Percentiles rank a stretch among this genome's conserved stretches.
phyloP scores from a whole-genome alignment of 2,888 invertebrate genomes.

The Ophonus ardosiacus region DNA sequence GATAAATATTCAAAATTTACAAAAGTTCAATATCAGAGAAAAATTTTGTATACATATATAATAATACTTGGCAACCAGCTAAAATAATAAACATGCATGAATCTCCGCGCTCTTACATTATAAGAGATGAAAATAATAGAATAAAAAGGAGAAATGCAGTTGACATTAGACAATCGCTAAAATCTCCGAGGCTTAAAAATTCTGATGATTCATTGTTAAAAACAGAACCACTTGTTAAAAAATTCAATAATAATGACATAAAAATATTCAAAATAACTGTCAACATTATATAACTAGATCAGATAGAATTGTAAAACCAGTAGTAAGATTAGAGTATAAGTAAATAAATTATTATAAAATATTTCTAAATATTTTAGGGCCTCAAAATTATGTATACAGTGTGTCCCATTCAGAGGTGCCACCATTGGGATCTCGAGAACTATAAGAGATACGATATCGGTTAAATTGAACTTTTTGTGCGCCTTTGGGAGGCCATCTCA shows the following conservation, averaged over 20 bases:
- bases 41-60: constrained; percentile 5
- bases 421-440: no score
- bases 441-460: no score
- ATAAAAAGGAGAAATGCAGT: constrained; percentile 1
- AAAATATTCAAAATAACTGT: neutral
- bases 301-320: neutral
- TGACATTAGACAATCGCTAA: neutral
- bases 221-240: neutral
- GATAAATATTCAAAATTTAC: neutral
- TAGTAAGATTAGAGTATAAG: neutral
- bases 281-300: neutral
- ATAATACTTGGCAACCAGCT: constrained; percentile 14
- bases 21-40: neutral
- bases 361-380: neutral
- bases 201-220: neutral
- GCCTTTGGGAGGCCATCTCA: no score
- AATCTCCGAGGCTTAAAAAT: neutral
- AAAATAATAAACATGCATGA: neutral
- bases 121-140: constrained; percentile 26
- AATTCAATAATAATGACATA: neutral
- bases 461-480: no score
- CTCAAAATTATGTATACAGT: neutral
- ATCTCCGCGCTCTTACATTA: constrained; percentile 2
- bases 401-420: no score
- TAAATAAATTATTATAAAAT: neutral